These are phyloP conservation scores for Cyanistes caeruleus DNA, from an alignment of 2,113 vertebrate species.

Conservation along the genomic window DNA sequence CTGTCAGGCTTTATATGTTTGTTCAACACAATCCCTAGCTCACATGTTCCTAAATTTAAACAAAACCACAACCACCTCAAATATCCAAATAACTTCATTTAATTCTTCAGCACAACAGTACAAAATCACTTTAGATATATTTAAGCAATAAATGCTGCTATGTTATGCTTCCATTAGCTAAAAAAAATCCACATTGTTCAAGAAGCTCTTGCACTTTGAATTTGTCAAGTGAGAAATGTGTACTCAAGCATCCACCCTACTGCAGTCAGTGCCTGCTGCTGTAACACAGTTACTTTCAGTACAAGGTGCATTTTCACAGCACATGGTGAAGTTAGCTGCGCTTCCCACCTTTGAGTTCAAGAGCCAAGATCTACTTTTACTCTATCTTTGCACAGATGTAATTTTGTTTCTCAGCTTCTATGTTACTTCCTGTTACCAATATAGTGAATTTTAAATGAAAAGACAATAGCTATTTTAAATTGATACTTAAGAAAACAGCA, in stretches of 20 bases:
- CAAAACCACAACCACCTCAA: neutral
- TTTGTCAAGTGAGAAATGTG: neutral
- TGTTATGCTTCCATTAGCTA: neutral
- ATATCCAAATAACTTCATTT: neutral
- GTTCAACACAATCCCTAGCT: neutral
- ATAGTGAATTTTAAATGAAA: neutral
- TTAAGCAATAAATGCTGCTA: slow-evolving; percentile 47
- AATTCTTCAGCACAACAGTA: neutral
- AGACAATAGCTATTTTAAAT: neutral
- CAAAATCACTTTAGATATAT: neutral
- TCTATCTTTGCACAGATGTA: neutral
- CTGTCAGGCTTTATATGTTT: neutral
- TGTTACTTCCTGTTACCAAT: neutral
- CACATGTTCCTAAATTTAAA: neutral
- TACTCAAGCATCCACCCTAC: neutral
- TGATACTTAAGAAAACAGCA: slow-evolving; percentile 10
- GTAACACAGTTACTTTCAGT: neutral
- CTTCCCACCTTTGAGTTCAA: neutral
- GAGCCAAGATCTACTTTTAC: neutral
- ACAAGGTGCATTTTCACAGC: neutral
- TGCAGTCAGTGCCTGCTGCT: neutral
- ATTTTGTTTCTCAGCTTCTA: neutral
- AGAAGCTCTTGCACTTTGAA: slow-evolving; percentile 1
- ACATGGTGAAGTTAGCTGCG: neutral
- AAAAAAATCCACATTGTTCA: neutral